These are phyloP conservation scores for Gnathonemus longibarbis DNA, from an alignment of 2,113 vertebrate genomes.

Conservation along the genomic window DNA sequence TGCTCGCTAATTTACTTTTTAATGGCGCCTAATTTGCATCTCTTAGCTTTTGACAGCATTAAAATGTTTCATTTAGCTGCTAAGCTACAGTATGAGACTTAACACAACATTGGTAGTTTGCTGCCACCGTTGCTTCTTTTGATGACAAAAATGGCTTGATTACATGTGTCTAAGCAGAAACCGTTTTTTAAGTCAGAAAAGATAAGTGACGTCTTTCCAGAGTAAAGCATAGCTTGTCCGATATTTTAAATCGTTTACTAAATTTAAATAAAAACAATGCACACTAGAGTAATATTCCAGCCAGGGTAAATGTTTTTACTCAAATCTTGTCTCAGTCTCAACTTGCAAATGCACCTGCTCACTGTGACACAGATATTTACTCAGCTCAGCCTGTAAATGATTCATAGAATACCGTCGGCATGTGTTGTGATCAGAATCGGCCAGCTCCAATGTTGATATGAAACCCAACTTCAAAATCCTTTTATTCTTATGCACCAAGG, in stretches of 20 bases:
- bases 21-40: background rate
- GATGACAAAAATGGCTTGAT: background rate
- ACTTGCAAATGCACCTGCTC: background rate
- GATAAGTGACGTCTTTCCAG: background rate
- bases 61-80: background rate
- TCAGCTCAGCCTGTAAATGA: background rate
- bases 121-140: background rate
- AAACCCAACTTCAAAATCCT: background rate
- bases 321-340: background rate
- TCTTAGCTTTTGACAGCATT: conserved; percentile 9
- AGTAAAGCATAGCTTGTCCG: background rate
- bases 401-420: background rate
- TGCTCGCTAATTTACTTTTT: background rate
- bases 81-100: background rate
- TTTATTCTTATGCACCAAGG: background rate
- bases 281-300: background rate
- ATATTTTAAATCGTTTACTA: background rate
- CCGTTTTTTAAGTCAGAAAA: background rate
- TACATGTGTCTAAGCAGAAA: background rate
- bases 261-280: background rate
- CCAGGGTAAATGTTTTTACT: background rate
- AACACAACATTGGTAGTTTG: background rate
- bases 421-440: background rate
- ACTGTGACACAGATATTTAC: background rate
- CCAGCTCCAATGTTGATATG: background rate